Evolutionary conservation across 1,140 invertebrate species (phyloP).

Genomic region (Manduca sexta): DNA sequence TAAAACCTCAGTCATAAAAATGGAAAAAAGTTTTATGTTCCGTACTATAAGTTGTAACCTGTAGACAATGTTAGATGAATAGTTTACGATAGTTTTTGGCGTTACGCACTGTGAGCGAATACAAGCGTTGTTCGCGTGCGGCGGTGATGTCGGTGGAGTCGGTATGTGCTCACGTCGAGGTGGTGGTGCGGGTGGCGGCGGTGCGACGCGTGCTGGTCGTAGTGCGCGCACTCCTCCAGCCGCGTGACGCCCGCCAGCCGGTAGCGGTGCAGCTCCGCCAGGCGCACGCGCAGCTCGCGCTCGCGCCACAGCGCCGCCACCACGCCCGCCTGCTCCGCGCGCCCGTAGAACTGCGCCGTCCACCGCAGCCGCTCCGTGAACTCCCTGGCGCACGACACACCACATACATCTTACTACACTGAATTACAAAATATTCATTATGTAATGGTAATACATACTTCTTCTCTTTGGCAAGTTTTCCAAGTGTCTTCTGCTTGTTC

Average conservation of each 20-base stretch:
- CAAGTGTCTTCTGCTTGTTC: slow-evolving; percentile 77
- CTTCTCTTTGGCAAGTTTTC: slow-evolving; percentile 82
- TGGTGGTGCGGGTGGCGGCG: slow-evolving; percentile 40
- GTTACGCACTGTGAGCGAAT: too few relatives aligned
- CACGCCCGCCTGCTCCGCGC: slow-evolving; percentile 87
- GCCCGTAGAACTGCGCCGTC: slow-evolving; percentile 91
- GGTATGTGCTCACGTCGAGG: slow-evolving; percentile 51
- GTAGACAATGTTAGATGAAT: too few relatives aligned
- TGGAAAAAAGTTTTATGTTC: too few relatives aligned
- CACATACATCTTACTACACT: not conserved
- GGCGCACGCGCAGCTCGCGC: slow-evolving; percentile 85
- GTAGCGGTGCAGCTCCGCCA: slow-evolving; percentile 88
- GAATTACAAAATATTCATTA: not conserved
- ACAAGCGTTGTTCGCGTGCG: too few relatives aligned
- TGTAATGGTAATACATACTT: slow-evolving; percentile 71
- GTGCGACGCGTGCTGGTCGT: slow-evolving; percentile 81
- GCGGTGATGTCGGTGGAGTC: too few relatives aligned
- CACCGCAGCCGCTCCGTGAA: slow-evolving; percentile 87
- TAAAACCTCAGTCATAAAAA: too few relatives aligned
- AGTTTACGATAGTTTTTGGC: too few relatives aligned
- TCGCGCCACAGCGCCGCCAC: slow-evolving; percentile 86
- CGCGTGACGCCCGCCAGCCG: slow-evolving; percentile 85
- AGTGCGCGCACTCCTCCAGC: slow-evolving; percentile 87
- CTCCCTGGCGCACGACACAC: slow-evolving; percentile 77
- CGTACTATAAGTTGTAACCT: too few relatives aligned